Percentiles rank a stretch among this genome's conserved stretches.
phyloP scores from a whole-genome alignment of 2,797 vertebrate genomes.

The Euphonia xanthogaster region DNA sequence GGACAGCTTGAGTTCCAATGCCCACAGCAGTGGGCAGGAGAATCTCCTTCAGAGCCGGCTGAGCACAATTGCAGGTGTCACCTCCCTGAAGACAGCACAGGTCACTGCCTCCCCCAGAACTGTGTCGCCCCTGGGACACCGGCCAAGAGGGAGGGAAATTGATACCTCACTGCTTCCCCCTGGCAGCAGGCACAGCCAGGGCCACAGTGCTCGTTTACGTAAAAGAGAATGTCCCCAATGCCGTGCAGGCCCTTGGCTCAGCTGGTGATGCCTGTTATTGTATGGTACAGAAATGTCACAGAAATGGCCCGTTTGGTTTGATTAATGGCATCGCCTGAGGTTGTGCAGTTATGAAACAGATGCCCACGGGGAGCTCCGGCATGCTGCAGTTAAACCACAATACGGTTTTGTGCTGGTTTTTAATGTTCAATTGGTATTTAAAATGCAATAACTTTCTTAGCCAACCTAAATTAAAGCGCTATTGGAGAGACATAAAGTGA shows the following conservation, averaged over 20 bases:
- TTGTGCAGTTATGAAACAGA: constrained; percentile 56
- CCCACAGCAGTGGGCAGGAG: neutral
- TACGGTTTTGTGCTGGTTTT: constrained; percentile 58
- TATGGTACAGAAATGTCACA: constrained; percentile 33
- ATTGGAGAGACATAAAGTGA: constrained; percentile 40
- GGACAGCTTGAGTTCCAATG: neutral
- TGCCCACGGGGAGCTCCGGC: constrained; percentile 52
- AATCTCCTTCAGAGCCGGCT: neutral
- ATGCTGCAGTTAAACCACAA: constrained; percentile 65
- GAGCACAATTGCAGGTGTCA: constrained; percentile 13
- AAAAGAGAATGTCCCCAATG: neutral
- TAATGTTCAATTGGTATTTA: constrained; percentile 67
- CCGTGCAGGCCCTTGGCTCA: neutral
- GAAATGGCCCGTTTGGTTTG: constrained; percentile 49
- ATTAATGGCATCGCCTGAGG: constrained; percentile 59
- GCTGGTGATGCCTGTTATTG: neutral
- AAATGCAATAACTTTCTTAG: constrained; percentile 64
- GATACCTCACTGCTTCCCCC: neutral
- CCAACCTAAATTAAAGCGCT: constrained; percentile 60
- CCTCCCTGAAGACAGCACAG: neutral
- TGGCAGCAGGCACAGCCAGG: neutral
- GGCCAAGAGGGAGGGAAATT: neutral
- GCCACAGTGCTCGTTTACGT: neutral
- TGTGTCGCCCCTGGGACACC: accelerated
- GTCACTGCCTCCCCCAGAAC: constrained; percentile 14